These are phyloP conservation scores for Drosophila macrospina DNA, from an alignment of 2,888 invertebrate species.

Conservation along the genomic window DNA sequence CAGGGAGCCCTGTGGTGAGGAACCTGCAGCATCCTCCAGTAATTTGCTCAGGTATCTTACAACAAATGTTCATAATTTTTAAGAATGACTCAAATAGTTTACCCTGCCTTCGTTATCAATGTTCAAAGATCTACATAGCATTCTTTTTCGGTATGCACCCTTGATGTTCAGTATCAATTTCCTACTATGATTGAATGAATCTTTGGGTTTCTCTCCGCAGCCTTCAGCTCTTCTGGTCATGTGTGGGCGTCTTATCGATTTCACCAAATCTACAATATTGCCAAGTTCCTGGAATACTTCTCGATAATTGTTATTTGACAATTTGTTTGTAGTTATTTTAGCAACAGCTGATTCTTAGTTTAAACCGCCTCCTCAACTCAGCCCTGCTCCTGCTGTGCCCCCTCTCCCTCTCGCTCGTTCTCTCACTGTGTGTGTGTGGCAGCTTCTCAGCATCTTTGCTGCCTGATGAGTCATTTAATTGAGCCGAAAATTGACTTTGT, in stretches of 20 bases:
- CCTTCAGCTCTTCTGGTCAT: conserved; percentile 22
- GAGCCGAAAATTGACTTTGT: conserved; percentile 75
- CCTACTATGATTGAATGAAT: conserved; percentile 77
- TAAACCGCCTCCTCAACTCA: conserved; percentile 17
- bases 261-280: conserved; percentile 64
- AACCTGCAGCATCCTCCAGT: conserved; percentile 49
- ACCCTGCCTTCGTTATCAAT: conserved; percentile 56
- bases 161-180: conserved; percentile 75
- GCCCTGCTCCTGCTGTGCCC: conserved; percentile 5
- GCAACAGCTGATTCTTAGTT: conserved; percentile 41
- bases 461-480: conserved; percentile 78
- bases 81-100: conserved; percentile 75
- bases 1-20: conserved; percentile 55
- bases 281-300: conserved; percentile 62
- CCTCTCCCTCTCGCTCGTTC: conserved; percentile 17
- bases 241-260: conserved; percentile 68
- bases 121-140: conserved; percentile 47
- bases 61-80: conserved; percentile 80
- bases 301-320: conserved; percentile 44
- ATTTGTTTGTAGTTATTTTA: conserved; percentile 37
- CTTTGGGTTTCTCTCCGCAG: conserved; percentile 23
- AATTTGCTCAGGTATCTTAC: conserved; percentile 77
- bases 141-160: conserved; percentile 44
- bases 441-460: conserved; percentile 37
- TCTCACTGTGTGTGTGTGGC: conserved; percentile 48